phyloP scores from a whole-genome alignment of 2,797 vertebrate genomes.

The Gymnothorax javanicus region DNA sequence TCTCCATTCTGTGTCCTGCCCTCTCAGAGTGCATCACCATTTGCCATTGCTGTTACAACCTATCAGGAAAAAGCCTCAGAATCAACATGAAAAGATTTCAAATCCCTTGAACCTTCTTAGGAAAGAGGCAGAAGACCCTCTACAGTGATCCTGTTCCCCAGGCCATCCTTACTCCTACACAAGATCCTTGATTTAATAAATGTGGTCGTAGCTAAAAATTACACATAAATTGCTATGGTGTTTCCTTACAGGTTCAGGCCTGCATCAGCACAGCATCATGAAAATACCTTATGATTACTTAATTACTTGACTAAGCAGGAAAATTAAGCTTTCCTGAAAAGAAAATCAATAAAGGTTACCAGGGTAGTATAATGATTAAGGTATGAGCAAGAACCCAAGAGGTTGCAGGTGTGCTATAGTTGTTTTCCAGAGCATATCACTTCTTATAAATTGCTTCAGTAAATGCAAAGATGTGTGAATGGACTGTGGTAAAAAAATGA shows the following conservation, averaged over 20 bases:
- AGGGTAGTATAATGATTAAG: no score
- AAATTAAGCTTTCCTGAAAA: not conserved
- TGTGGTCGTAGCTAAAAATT: not conserved
- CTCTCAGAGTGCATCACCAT: no score
- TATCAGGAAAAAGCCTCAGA: not conserved
- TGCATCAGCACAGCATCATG: not conserved
- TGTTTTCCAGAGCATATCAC: no score
- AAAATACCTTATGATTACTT: not conserved
- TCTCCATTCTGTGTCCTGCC: no score
- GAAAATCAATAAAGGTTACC: not conserved
- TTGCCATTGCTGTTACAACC: not conserved
- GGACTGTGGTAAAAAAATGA: no score
- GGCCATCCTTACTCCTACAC: not conserved
- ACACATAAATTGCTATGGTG: not conserved
- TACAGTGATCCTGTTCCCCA: not conserved
- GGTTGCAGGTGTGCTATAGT: no score
- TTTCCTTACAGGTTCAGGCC: not conserved
- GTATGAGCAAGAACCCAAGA: no score
- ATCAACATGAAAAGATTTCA: no score
- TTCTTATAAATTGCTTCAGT: no score
- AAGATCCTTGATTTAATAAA: not conserved
- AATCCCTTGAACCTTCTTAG: no score
- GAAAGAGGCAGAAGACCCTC: no score
- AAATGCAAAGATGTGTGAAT: no score
- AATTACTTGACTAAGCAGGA: not conserved